Conservation (phyloP, 2,888 invertebrate genomes). For the Ophion obscuratus region DNA sequence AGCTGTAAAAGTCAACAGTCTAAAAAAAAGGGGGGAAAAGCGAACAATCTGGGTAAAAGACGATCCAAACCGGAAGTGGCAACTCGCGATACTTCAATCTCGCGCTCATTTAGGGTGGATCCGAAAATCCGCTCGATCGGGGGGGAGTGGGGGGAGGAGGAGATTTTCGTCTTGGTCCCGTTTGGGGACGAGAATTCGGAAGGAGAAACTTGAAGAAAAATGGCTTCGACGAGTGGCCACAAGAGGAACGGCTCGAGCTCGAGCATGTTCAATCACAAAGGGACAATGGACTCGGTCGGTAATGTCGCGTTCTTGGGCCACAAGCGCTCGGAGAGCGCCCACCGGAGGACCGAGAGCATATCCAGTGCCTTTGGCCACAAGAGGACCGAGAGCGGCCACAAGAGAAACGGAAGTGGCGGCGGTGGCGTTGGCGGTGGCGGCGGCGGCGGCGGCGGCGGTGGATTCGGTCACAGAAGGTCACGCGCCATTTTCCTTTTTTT, state of each 20-base stretch:
- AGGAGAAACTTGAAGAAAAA: constrained; percentile 47
- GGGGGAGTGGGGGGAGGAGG: background rate
- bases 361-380: constrained; percentile 82
- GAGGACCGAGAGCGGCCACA: constrained; percentile 80
- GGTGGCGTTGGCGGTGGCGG: constrained; percentile 67
- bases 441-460: constrained; percentile 69
- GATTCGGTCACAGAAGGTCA: constrained; percentile 80
- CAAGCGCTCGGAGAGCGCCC: constrained; percentile 80
- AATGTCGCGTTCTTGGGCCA: constrained; percentile 77
- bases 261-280: constrained; percentile 80
- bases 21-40: background rate
- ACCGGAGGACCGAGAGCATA: constrained; percentile 82
- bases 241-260: constrained; percentile 81
- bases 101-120: background rate
- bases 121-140: background rate
- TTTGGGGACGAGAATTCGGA: background rate
- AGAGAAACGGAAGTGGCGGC: constrained; percentile 77
- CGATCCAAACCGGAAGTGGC: background rate
- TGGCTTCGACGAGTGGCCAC: constrained; percentile 80
- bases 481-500: constrained; percentile 1
- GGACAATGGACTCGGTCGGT: constrained; percentile 77
- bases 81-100: background rate
- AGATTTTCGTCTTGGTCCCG: background rate
- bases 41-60: background rate
- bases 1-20: background rate